Evolutionary conservation across 2,888 invertebrate genomes (phyloP), one percentile per base, ranked within the genome.

Genomic region (Protonemura montana): DNA sequence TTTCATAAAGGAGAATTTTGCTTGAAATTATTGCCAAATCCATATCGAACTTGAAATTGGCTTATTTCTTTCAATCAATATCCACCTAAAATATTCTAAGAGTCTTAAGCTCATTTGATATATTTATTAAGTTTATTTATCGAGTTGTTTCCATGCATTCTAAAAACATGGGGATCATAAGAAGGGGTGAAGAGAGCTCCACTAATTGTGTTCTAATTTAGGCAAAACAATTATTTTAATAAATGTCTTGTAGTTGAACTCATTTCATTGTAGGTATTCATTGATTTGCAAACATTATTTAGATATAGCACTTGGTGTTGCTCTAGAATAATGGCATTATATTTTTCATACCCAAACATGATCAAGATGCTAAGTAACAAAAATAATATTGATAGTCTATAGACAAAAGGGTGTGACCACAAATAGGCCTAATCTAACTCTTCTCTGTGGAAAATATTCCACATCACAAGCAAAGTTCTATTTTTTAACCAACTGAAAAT

Each of bases 211-310:
- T 84, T 84, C 84, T 59, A 84, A 42, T 84, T 29, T 26, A 84
- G 29, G 28, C 13, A 27, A 27, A 84, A 16, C 27, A 76, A 84
- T 84, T 84, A 59, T 59, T 76, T 84, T 59, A 29, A 84, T 84
- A 59, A 84, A 84, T 59, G 10, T 84, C 59, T 28, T 35, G 42
- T 41, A 28, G 78, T 35, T 42, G 25, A n/a, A 83, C 26, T 83
- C 21, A 21, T 84, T 76, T 30, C 27, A 59, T 76, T 84, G 84
- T 84, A 84, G 76, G 42, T 76, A 59, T 84, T 84, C 10, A 84
- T 59, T 84, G 16, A 84, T 84, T 84, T 84, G 84, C 84, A 84
- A 84, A 84, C 84, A 76, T 84, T 84, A 7, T 59, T 59, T 84
- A 84, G 84, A 84, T 59, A 7, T 59, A 59, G 59, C 59, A 42